These are phyloP conservation scores for Diadromus collaris DNA, from an alignment of 2,888 invertebrate genomes.

Conservation along the genomic window DNA sequence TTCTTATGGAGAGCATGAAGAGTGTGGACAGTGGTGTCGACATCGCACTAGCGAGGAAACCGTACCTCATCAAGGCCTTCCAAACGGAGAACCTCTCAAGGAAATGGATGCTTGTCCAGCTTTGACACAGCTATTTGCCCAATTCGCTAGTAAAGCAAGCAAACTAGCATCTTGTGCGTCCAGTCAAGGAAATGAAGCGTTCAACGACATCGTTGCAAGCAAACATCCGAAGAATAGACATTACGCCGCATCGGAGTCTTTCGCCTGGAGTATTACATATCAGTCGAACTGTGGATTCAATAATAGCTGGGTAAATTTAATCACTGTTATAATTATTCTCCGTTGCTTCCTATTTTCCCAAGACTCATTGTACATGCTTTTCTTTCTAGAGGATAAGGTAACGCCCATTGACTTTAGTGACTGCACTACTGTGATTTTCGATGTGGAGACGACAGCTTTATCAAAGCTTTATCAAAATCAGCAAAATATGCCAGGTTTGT, in stretches of 20 bases:
- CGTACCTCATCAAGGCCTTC: slow-evolving; percentile 30
- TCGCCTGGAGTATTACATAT: slow-evolving; percentile 28
- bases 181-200: slow-evolving; percentile 47
- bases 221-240: slow-evolving; percentile 52
- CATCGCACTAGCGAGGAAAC: slow-evolving; percentile 1
- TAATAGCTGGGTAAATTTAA: background rate
- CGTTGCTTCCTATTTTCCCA: background rate
- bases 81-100: slow-evolving; percentile 41
- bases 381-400: slow-evolving; percentile 13
- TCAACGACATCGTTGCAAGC: slow-evolving; percentile 45
- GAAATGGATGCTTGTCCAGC: slow-evolving; percentile 17
- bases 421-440: slow-evolving; percentile 12
- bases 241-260: slow-evolving; percentile 46
- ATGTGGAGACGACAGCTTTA: slow-evolving; percentile 17
- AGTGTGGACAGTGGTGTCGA: slow-evolving; percentile 21
- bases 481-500: slow-evolving; percentile 44
- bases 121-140: slow-evolving; percentile 36
- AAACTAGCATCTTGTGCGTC: slow-evolving; percentile 53
- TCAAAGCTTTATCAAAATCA: slow-evolving; percentile 4
- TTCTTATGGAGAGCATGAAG: slow-evolving; percentile 11
- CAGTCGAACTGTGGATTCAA: slow-evolving; percentile 24
- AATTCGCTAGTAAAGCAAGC: slow-evolving; percentile 38
- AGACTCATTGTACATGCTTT: slow-evolving; percentile 6
- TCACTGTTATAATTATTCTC: background rate
- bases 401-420: slow-evolving; percentile 5